These are phyloP conservation scores for Sebastes oblongus DNA, from an alignment of 2,797 vertebrate species.

Conservation along the genomic window DNA sequence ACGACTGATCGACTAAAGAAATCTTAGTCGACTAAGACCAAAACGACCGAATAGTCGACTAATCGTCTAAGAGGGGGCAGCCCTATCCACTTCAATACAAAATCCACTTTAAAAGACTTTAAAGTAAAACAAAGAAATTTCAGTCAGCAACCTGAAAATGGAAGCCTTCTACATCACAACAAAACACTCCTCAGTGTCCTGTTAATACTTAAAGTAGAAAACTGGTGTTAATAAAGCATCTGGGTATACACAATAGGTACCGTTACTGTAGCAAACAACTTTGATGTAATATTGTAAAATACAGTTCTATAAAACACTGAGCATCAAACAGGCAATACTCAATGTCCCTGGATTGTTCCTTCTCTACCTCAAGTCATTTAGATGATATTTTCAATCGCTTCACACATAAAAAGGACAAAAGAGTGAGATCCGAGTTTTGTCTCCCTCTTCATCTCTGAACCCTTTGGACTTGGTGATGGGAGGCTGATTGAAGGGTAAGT, in stretches of 20 bases:
- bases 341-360: constrained; percentile 64
- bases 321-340: constrained; percentile 56
- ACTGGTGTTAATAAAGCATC: not conserved
- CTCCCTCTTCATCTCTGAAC: constrained; percentile 77
- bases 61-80: too few species aligned
- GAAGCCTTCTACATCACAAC: not conserved
- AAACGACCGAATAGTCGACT: too few species aligned
- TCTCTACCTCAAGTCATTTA: constrained; percentile 72
- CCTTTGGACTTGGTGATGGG: constrained; percentile 79
- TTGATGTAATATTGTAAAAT: constrained; percentile 44
- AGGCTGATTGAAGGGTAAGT: constrained; percentile 83
- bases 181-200: not conserved
- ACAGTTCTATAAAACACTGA: constrained; percentile 32
- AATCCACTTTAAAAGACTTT: not conserved
- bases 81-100: not conserved
- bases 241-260: constrained; percentile 3
- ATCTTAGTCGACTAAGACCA: too few species aligned
- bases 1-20: too few species aligned
- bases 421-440: constrained; percentile 69
- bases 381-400: constrained; percentile 63
- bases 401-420: constrained; percentile 74
- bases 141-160: not conserved
- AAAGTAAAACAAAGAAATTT: not conserved
- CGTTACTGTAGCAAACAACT: constrained; percentile 31
- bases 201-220: not conserved